Evolutionary conservation across 1,140 invertebrate genomes (phyloP).

Genomic region (Caenorhabditis briggsae): DNA sequence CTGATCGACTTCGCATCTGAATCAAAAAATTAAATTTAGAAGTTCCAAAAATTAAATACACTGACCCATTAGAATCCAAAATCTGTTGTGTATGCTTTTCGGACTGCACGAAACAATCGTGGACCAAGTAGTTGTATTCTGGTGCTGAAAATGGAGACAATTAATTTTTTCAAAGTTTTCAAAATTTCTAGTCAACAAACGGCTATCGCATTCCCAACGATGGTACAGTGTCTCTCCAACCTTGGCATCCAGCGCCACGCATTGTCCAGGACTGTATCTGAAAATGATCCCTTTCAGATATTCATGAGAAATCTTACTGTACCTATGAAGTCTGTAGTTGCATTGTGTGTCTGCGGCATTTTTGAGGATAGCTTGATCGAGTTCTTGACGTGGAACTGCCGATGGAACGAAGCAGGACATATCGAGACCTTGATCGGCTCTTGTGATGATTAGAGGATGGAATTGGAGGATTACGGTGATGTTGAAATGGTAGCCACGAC

Average conservation of each 20-base stretch:
- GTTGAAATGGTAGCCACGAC: slow-evolving; percentile 75
- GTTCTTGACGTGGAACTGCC: slow-evolving; percentile 68
- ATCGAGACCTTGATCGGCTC: slow-evolving; percentile 70
- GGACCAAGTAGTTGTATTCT: slow-evolving; percentile 75
- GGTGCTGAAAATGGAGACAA: slow-evolving; percentile 69
- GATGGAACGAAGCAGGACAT: slow-evolving; percentile 71
- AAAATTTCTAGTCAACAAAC: slow-evolving; percentile 63
- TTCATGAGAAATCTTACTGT: background rate
- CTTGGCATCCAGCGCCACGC: slow-evolving; percentile 75
- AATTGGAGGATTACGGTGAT: slow-evolving; percentile 77
- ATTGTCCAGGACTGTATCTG: slow-evolving; percentile 73
- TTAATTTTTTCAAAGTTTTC: background rate
- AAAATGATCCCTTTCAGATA: background rate
- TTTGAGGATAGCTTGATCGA: slow-evolving; percentile 67
- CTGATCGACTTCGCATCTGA: slow-evolving; percentile 75
- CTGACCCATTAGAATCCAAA: slow-evolving; percentile 73
- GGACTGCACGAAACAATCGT: slow-evolving; percentile 74
- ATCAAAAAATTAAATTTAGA: slow-evolving; percentile 43
- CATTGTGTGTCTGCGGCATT: slow-evolving; percentile 70
- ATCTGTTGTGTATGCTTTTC: slow-evolving; percentile 72
- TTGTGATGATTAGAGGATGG: slow-evolving; percentile 76
- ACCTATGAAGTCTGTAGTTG: slow-evolving; percentile 69
- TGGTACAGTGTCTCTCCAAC: slow-evolving; percentile 76
- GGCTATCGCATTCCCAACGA: slow-evolving; percentile 75
- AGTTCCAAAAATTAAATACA: background rate